Evolutionary conservation across 2,797 vertebrate genomes (phyloP).

Genomic region (Hemibagrus guttatus): DNA sequence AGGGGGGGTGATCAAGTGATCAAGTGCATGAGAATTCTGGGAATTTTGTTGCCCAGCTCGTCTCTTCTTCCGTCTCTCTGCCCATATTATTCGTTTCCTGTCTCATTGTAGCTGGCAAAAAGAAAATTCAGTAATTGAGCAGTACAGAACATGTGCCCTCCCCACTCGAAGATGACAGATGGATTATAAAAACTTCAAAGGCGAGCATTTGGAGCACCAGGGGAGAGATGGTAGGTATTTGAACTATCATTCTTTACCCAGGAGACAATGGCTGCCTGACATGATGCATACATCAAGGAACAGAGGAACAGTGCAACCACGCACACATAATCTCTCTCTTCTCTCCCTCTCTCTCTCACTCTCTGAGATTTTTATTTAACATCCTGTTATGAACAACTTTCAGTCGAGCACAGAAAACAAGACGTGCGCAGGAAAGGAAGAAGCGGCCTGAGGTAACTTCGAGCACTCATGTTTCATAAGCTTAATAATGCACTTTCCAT

Average conservation of each 20-base stretch:
- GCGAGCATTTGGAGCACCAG: slow-evolving; percentile 92
- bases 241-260: slow-evolving; percentile 99
- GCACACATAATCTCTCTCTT: slow-evolving; percentile 92
- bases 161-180: slow-evolving; percentile 99
- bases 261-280: slow-evolving; percentile 98
- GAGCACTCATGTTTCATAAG: slow-evolving; percentile 36
- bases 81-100: slow-evolving; percentile 88
- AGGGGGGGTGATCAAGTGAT: slow-evolving; percentile 75
- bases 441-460: slow-evolving; percentile 33
- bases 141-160: slow-evolving; percentile 96
- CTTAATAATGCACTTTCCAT: slow-evolving; percentile 34
- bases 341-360: slow-evolving; percentile 33
- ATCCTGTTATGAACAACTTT: slow-evolving; percentile 92
- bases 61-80: slow-evolving; percentile 77
- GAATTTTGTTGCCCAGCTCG: slow-evolving; percentile 82
- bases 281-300: slow-evolving; percentile 97
- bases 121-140: slow-evolving; percentile 97
- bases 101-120: slow-evolving; percentile 90
- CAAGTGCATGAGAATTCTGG: slow-evolving; percentile 85
- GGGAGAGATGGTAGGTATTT: slow-evolving; percentile 99
- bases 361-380: slow-evolving; percentile 88
- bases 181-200: slow-evolving; percentile 99
- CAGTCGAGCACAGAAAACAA: slow-evolving; percentile 75
- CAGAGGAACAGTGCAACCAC: slow-evolving; percentile 92
- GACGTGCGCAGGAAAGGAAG: slow-evolving; percentile 44